Conservation (phyloP, 2,113 vertebrate species). For the Pavo muticus region DNA sequence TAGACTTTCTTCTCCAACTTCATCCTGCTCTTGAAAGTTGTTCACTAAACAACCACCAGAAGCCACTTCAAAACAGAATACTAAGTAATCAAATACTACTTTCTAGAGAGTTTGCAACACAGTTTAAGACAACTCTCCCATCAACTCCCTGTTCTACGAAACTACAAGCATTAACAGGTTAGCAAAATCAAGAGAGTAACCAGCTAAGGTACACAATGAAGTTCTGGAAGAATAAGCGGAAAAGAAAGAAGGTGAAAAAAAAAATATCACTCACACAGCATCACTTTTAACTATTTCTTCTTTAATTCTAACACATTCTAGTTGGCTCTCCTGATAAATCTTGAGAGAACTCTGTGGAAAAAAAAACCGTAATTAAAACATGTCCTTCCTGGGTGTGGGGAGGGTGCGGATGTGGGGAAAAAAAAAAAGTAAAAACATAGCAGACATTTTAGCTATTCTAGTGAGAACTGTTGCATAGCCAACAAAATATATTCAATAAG, state of each 20-base stretch:
- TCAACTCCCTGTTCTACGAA: background rate
- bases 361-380: constrained; percentile 5
- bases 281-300: constrained; percentile 84
- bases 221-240: background rate
- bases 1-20: background rate
- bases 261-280: constrained; percentile 79
- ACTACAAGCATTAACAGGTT: background rate
- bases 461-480: background rate
- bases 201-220: background rate
- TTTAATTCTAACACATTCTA: constrained; percentile 82
- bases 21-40: background rate
- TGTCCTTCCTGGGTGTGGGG: background rate
- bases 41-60: background rate
- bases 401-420: fast-evolving
- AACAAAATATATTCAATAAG: background rate
- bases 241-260: background rate
- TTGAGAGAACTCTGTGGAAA: constrained; percentile 84
- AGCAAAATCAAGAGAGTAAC: background rate
- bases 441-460: background rate
- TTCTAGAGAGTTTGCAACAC: background rate
- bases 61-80: background rate
- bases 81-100: background rate
- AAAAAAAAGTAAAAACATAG: background rate
- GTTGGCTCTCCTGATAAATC: constrained; percentile 80
- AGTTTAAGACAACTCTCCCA: background rate